These are phyloP conservation scores for Tridacna gigas DNA, from an alignment of 2,888 invertebrate genomes.

Conservation along the genomic window DNA sequence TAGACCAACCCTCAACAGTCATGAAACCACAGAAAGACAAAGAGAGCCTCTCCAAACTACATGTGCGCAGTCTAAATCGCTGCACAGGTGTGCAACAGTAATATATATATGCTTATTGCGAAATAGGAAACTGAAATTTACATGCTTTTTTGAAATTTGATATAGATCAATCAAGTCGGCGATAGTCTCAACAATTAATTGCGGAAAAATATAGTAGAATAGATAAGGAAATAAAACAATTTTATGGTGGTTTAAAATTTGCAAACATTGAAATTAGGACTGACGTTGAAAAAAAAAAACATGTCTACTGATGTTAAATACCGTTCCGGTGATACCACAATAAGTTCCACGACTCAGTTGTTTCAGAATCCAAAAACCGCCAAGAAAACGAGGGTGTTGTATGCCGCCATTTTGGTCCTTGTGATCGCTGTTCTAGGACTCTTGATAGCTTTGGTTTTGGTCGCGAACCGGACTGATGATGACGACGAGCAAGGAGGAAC, in stretches of 20 bases:
- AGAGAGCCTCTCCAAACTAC: too few species aligned
- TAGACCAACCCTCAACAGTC: too few species aligned
- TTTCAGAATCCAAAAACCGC: constrained; percentile 11
- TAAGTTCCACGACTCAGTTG: constrained; percentile 28
- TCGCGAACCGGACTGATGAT: constrained; percentile 22
- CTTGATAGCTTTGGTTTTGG: constrained; percentile 48
- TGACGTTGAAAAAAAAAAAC: not conserved
- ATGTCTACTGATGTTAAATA: constrained; percentile 11
- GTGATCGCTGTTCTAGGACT: constrained; percentile 43
- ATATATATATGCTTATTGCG: too few species aligned
- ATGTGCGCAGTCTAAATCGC: too few species aligned
- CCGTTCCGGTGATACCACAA: not conserved
- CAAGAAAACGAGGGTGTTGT: constrained; percentile 34
- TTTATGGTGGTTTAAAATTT: not conserved
- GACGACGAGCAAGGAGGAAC: not conserved
- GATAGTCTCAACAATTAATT: too few species aligned
- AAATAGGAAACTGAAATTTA: too few species aligned
- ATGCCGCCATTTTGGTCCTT: constrained; percentile 21
- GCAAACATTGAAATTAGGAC: not conserved
- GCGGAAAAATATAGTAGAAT: too few species aligned
- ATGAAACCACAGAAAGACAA: too few species aligned
- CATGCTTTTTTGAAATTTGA: too few species aligned
- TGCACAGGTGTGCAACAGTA: too few species aligned
- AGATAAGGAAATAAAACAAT: not conserved
- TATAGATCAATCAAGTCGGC: too few species aligned